These are phyloP conservation scores for Phrynosoma blainvillii DNA, from an alignment of 2,113 vertebrate genomes.

Conservation along the genomic window DNA sequence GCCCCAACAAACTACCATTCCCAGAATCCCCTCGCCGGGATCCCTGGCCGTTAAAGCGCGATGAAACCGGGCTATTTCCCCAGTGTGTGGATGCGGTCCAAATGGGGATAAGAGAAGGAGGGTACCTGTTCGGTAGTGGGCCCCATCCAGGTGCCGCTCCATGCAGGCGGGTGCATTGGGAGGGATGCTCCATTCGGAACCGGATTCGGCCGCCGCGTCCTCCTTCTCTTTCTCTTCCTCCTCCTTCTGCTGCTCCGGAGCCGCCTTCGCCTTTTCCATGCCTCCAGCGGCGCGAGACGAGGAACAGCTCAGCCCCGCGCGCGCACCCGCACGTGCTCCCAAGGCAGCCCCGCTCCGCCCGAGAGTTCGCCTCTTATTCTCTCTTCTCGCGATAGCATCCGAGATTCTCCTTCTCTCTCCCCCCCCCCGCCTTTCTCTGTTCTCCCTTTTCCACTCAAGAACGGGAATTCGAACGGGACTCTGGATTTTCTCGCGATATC, in stretches of 20 bases:
- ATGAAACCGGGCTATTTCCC: not conserved
- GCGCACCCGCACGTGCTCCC: constrained; percentile 10
- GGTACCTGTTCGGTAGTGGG: constrained; percentile 85
- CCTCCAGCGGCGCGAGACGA: too few relatives aligned
- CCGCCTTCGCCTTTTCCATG: too few relatives aligned
- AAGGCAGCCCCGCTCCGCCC: constrained; percentile 13
- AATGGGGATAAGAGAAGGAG: not conserved
- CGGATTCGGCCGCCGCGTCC: not conserved
- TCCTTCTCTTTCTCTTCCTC: constrained; percentile 1
- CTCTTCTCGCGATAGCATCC: not conserved
- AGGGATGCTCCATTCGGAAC: constrained; percentile 84
- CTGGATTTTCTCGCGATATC: constrained; percentile 34
- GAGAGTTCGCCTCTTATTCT: not conserved
- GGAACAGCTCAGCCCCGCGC: too few relatives aligned
- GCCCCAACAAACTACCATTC: too few relatives aligned
- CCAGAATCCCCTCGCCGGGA: too few relatives aligned
- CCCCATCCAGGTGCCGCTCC: constrained; percentile 89
- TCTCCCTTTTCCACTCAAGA: not conserved
- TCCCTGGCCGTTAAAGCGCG: too few relatives aligned
- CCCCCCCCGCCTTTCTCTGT: not conserved
- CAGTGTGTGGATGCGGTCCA: too few relatives aligned
- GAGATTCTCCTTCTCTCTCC: too few relatives aligned
- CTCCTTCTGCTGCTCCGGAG: not conserved
- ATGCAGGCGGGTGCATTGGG: constrained; percentile 92
- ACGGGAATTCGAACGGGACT: not conserved